Conservation (phyloP, 2,888 invertebrate genomes). For the Geophilus truncorum region DNA sequence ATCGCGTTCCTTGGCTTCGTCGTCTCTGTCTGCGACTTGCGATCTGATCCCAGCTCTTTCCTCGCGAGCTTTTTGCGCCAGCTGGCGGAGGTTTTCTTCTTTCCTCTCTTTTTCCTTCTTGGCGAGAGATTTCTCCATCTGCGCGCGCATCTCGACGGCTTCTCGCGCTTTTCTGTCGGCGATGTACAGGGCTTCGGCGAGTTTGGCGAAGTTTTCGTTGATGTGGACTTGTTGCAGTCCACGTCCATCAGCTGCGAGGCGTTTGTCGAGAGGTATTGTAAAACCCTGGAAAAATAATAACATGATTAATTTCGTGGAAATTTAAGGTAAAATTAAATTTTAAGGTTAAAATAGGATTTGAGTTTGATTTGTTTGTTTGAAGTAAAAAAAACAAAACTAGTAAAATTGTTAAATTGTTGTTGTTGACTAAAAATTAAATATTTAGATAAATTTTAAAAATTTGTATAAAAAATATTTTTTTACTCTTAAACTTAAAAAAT, state of each 20-base stretch:
- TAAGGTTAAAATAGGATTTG: too few relatives aligned
- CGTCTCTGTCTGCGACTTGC: conserved; percentile 54
- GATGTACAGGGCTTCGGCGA: conserved; percentile 95
- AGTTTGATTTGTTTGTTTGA: too few relatives aligned
- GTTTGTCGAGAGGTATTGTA: conserved; percentile 95
- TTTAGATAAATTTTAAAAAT: too few relatives aligned
- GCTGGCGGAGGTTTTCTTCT: conserved; percentile 83
- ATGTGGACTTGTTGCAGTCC: conserved; percentile 96
- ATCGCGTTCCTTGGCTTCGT: conserved; percentile 75
- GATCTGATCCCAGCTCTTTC: conserved; percentile 78
- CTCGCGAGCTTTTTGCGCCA: conserved; percentile 93
- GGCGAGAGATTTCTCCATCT: conserved; percentile 90
- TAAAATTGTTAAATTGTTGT: too few relatives aligned
- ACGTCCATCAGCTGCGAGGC: conserved; percentile 95
- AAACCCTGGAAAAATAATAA: too few relatives aligned
- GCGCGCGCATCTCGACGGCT: conserved; percentile 93
- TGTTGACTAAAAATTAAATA: too few relatives aligned
- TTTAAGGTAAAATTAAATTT: too few relatives aligned
- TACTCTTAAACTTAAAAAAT: too few relatives aligned
- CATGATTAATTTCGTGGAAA: too few relatives aligned
- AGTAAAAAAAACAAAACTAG: too few relatives aligned
- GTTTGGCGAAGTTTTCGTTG: conserved; percentile 97
- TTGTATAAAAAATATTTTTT: too few relatives aligned
- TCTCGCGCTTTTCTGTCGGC: conserved; percentile 96
- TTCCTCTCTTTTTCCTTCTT: conserved; percentile 98